These are phyloP conservation scores for Camponotus vicinus DNA, from an alignment of 1,140 invertebrate species.

Conservation along the genomic window DNA sequence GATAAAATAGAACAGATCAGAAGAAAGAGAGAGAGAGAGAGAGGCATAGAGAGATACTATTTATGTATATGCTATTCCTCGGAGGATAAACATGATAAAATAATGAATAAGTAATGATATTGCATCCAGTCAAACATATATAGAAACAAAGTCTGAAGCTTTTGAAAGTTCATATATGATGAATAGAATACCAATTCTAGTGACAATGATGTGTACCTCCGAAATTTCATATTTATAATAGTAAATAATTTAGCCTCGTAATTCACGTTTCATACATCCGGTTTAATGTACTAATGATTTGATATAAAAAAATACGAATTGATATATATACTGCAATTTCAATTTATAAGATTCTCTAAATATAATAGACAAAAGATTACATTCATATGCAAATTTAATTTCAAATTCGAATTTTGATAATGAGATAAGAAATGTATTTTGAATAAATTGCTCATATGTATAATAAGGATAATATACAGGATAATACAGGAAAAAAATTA, in stretches of 20 bases:
- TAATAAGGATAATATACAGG: not conserved
- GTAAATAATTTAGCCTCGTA: not conserved
- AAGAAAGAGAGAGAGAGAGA: not conserved
- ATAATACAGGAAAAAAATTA: not conserved
- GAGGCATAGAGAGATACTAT: not conserved
- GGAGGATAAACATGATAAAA: constrained; percentile 51
- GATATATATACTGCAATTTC: not conserved
- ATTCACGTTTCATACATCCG: not conserved
- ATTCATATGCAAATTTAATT: not conserved
- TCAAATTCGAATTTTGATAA: not conserved
- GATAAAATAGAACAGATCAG: constrained; percentile 12
- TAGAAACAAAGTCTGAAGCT: constrained; percentile 11
- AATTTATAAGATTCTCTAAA: not conserved
- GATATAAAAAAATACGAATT: not conserved
- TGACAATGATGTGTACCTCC: constrained; percentile 8
- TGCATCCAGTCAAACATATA: constrained; percentile 16
- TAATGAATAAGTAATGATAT: constrained; percentile 51
- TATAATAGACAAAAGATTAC: not conserved
- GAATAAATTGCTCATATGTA: not conserved
- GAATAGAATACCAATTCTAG: constrained; percentile 22
- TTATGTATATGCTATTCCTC: constrained; percentile 24
- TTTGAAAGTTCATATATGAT: constrained; percentile 18
- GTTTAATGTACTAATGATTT: constrained; percentile 1
- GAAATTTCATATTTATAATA: constrained; percentile 19
- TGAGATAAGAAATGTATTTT: not conserved